Conservation (phyloP, 2,113 vertebrate species). For the Parus major region DNA sequence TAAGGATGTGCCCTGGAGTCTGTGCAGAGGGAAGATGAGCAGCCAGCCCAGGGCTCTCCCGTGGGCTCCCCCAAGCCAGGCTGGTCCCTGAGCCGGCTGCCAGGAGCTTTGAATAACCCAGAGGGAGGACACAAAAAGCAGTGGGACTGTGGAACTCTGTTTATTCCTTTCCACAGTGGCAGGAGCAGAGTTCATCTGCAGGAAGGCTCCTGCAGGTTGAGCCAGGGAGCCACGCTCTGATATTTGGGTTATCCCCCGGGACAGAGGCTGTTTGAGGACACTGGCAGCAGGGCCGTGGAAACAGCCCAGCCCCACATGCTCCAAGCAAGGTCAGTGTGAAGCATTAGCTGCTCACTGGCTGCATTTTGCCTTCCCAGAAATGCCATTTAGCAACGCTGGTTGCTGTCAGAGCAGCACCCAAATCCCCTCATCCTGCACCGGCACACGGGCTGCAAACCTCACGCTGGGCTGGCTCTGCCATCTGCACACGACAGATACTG, state of each 20-base stretch:
- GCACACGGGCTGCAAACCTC: not conserved
- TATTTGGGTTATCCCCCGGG: not conserved
- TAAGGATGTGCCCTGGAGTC: not conserved
- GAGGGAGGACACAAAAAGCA: not conserved
- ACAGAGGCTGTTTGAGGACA: not conserved
- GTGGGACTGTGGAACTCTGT: fast-evolving
- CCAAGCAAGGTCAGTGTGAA: not conserved
- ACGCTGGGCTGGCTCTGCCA: fast-evolving
- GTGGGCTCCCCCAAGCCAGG: not conserved
- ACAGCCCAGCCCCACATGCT: not conserved
- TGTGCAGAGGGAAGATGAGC: not conserved
- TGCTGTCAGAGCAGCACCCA: not conserved
- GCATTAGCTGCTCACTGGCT: not conserved
- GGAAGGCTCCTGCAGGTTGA: not conserved
- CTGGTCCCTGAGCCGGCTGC: not conserved
- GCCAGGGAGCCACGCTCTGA: fast-evolving
- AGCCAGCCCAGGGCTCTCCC: not conserved
- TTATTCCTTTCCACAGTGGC: fast-evolving
- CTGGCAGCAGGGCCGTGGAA: not conserved
- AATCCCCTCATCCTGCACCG: fast-evolving
- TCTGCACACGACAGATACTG: not conserved
- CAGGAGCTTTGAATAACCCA: not conserved
- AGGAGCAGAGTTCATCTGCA: fast-evolving
- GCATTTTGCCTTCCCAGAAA: not conserved
- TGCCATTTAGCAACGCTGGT: not conserved